phyloP scores from a whole-genome alignment of 1,140 invertebrate genomes.

The Acromyrmex heyeri region DNA sequence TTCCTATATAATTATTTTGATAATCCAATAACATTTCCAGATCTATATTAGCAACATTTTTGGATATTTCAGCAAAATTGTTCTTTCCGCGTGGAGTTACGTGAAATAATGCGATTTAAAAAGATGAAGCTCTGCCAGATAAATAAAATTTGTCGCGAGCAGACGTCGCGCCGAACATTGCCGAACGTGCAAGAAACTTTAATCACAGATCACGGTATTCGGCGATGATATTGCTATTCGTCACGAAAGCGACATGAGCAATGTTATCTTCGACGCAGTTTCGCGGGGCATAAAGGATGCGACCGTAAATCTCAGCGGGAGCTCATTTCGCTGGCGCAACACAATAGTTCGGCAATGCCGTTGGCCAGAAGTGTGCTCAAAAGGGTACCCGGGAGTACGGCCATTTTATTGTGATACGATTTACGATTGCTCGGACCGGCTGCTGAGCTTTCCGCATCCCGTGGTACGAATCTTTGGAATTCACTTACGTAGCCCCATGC shows the following conservation, averaged over 20 bases:
- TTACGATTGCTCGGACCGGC: conserved; percentile 75
- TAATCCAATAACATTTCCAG: no score
- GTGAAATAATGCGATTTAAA: conserved; percentile 32
- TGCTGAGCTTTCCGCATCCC: conserved; percentile 45
- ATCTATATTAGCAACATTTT: no score
- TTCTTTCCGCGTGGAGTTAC: neutral
- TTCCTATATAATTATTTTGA: no score
- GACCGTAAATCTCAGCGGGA: conserved; percentile 78
- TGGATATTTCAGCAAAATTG: no score
- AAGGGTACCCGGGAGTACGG: conserved; percentile 65
- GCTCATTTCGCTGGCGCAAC: conserved; percentile 77
- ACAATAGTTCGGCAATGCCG: conserved; percentile 77
- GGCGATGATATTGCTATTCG: conserved; percentile 68
- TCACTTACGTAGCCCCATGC: conserved; percentile 31
- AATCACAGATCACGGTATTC: conserved; percentile 70
- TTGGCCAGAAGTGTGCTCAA: conserved; percentile 67
- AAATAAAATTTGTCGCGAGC: conserved; percentile 50
- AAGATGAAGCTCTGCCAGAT: conserved; percentile 21
- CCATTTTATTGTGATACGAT: conserved; percentile 80
- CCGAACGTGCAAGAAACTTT: conserved; percentile 53
- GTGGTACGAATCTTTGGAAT: conserved; percentile 51
- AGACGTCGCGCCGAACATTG: neutral
- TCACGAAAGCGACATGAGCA: conserved; percentile 64
- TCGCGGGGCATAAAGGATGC: conserved; percentile 72
- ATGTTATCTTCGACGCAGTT: conserved; percentile 56